A percentile compares a stretch with the other conserved stretches of the same genome.
These are phyloP conservation scores for Holcopasites calliopsidis DNA, from an alignment of 1,140 invertebrate species.

Conservation along the genomic window DNA sequence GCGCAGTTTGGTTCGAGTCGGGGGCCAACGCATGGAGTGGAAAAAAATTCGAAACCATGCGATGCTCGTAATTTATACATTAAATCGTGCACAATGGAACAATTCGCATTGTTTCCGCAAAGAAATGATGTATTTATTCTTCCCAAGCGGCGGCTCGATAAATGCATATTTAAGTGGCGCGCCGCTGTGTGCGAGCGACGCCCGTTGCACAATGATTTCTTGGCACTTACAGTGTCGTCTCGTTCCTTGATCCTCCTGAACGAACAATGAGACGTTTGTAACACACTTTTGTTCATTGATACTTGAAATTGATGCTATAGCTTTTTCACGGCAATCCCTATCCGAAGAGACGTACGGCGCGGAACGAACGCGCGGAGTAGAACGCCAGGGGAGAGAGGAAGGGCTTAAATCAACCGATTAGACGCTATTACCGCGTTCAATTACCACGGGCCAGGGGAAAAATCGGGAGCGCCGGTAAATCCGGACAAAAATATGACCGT, in stretches of 20 bases:
- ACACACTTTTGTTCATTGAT: slow-evolving; percentile 30
- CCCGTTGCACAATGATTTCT: slow-evolving; percentile 29
- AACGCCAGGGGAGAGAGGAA: no score
- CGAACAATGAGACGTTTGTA: slow-evolving; percentile 35
- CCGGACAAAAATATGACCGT: slow-evolving; percentile 1
- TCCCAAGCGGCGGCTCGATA: slow-evolving; percentile 22
- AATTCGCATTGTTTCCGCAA: slow-evolving; percentile 36
- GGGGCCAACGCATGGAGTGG: background rate
- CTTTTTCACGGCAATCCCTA: no score
- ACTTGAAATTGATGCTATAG: no score
- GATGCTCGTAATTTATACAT: slow-evolving; percentile 33
- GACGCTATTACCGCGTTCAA: background rate
- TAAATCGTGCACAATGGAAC: slow-evolving; percentile 39
- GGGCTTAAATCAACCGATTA: background rate
- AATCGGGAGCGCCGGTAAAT: slow-evolving; percentile 19
- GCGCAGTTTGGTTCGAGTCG: background rate
- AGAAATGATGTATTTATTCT: slow-evolving; percentile 43
- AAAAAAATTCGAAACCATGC: slow-evolving; percentile 18
- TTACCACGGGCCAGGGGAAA: slow-evolving; percentile 1
- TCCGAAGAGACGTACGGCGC: no score
- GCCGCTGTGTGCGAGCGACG: slow-evolving; percentile 10
- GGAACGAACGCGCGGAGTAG: no score
- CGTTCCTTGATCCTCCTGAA: slow-evolving; percentile 13
- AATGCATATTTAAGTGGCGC: slow-evolving; percentile 34
- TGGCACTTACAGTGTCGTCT: slow-evolving; percentile 4